Evolutionary conservation across 2,113 vertebrate species (phyloP), one percentile per base, ranked within the genome.

Genomic region (Cryptotis parvus): DNA sequence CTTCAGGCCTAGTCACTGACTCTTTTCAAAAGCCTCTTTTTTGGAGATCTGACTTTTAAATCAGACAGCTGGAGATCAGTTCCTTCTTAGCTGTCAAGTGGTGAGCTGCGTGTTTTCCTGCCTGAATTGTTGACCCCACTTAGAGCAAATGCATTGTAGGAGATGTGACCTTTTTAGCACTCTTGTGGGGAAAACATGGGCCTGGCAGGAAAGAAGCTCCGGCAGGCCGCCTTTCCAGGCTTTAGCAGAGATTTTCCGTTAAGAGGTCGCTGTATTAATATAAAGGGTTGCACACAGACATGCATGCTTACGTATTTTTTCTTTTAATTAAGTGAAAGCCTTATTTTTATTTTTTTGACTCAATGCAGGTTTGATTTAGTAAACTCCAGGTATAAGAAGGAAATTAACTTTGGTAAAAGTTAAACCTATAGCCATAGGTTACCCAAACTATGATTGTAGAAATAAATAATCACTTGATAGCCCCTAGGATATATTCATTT

Each of bases 11-110:
- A 81, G 68, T 90, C 52, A 74, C 72, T 73, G 73, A 77, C 55
- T 41, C 91, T 85, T 87, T 92, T 82, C 82, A 69, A 65, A 91
- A 92, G 82, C 22, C 82, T 90, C 76, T 49, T 75, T 89, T 95
- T 85, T 49, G 65, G 85, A 94, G 79, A 84, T 78, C 74, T 39
- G 88, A 94, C 94, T 94, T 96, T 94, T 94, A 94, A 96, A 94
- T 90, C 76, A 94, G 95, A 91, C 94, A 96, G 90, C 79, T 93
- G 93, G 93, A 94, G 75, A 92, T 91, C 86, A 90, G 66, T 26
- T 86, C 79, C 72, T 90, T 55, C 82, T 96, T 75, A 89, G 85
- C 83, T 96, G 94, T 96, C 93, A 94, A 37, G 63, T 89, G 63
- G 90, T 70, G 65, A 96, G 94, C 76, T 45, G 39, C 41, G 7